phyloP scores from a whole-genome alignment of 2,113 vertebrate species.

The Anoplopoma fimbria region DNA sequence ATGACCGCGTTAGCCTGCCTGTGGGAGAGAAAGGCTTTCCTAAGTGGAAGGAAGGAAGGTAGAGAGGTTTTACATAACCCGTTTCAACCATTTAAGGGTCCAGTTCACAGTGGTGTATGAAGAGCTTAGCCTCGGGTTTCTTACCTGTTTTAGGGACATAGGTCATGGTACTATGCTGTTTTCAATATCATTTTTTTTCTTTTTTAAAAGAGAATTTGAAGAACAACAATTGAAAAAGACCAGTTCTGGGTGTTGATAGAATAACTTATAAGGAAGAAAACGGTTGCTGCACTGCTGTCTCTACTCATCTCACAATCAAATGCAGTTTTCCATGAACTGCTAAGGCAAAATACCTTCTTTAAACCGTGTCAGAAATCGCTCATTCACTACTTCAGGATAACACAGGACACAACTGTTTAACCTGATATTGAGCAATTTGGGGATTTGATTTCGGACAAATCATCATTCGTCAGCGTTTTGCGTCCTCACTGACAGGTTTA shows the following conservation, averaged over 20 bases:
- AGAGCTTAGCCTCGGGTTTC: neutral
- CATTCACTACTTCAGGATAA: neutral
- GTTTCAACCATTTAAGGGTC: constrained; percentile 2
- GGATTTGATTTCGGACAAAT: neutral
- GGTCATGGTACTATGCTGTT: neutral
- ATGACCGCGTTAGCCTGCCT: constrained; percentile 23
- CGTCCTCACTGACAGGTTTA: too few relatives aligned
- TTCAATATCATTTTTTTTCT: neutral
- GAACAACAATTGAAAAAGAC: neutral
- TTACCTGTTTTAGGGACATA: neutral
- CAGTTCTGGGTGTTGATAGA: neutral
- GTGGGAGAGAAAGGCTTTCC: constrained; percentile 20
- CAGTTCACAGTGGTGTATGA: neutral
- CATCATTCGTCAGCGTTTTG: neutral
- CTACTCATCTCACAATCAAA: neutral
- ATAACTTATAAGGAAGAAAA: neutral
- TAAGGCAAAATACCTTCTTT: neutral
- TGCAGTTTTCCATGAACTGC: neutral
- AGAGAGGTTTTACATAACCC: constrained; percentile 18
- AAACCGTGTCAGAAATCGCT: neutral
- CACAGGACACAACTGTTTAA: too few relatives aligned
- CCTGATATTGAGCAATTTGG: neutral
- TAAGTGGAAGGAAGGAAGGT: constrained; percentile 1
- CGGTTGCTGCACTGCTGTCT: neutral
- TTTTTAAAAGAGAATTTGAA: neutral